Conservation (phyloP, 2,113 vertebrate genomes). For the Sander vitreus region DNA sequence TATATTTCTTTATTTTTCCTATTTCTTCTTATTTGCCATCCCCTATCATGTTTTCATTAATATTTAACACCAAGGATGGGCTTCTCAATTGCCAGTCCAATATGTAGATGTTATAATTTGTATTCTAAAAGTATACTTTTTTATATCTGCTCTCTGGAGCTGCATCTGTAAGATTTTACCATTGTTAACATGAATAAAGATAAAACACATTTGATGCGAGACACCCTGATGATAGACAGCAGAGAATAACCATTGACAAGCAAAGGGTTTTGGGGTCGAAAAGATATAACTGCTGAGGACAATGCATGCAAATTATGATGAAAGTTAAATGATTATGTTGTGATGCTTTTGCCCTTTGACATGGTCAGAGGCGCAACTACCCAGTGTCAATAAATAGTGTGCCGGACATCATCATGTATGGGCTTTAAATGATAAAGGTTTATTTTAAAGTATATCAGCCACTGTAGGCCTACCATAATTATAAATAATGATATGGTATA, state of each 20-base stretch:
- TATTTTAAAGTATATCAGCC: too few relatives aligned
- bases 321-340: conserved; percentile 22
- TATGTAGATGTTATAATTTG: background rate
- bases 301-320: conserved; percentile 22
- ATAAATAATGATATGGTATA: too few relatives aligned
- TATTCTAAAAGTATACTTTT: background rate
- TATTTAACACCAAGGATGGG: background rate
- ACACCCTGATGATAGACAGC: background rate
- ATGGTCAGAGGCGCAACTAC: too few relatives aligned
- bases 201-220: background rate
- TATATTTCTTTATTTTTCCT: background rate
- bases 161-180: conserved; percentile 1
- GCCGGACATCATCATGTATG: too few relatives aligned
- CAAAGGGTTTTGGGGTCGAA: background rate
- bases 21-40: background rate
- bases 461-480: too few relatives aligned
- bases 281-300: background rate
- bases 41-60: conserved; percentile 5
- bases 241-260: background rate
- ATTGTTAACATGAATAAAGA: conserved; percentile 12
- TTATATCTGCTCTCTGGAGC: background rate
- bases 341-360: conserved; percentile 6
- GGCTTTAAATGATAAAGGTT: too few relatives aligned
- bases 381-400: too few relatives aligned
- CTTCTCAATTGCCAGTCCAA: background rate